Conservation (phyloP, 2,888 invertebrate genomes). For the Macaria notata region DNA sequence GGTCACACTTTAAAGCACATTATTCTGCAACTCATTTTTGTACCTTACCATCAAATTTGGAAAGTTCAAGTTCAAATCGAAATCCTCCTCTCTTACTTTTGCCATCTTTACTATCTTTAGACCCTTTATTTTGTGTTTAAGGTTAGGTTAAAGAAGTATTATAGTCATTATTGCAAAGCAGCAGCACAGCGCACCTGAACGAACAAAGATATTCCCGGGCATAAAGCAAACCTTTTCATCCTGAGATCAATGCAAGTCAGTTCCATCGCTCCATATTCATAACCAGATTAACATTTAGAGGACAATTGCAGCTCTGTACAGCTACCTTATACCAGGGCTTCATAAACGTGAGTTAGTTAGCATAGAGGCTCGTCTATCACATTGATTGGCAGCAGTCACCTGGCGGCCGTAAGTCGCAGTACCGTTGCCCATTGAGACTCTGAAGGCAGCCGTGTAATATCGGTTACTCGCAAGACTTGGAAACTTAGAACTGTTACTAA, state of each 20-base stretch:
- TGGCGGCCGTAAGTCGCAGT: conserved; percentile 12
- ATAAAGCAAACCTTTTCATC: no score
- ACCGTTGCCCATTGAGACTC: conserved; percentile 10
- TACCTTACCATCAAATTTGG: no score
- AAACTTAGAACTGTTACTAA: conserved; percentile 4
- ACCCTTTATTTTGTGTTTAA: neutral
- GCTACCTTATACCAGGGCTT: neutral
- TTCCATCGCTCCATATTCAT: no score
- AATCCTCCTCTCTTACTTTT: no score
- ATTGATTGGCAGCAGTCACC: conserved; percentile 15
- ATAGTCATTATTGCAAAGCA: no score
- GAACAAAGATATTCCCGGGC: no score
- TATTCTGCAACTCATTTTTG: neutral
- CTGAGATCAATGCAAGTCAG: no score
- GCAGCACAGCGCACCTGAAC: no score
- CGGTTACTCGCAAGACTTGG: conserved; percentile 1
- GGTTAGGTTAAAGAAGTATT: neutral
- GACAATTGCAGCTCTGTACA: no score
- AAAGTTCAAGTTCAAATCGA: no score
- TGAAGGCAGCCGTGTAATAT: conserved; percentile 3
- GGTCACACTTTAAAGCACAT: neutral
- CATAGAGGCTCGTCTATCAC: conserved; percentile 16
- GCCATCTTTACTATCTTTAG: no score
- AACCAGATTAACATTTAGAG: no score
- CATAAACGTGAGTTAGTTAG: conserved; percentile 13